Evolutionary conservation across 2,888 invertebrate species (phyloP), one percentile per base, ranked within the genome.

Genomic region (Tiphia femorata): DNA sequence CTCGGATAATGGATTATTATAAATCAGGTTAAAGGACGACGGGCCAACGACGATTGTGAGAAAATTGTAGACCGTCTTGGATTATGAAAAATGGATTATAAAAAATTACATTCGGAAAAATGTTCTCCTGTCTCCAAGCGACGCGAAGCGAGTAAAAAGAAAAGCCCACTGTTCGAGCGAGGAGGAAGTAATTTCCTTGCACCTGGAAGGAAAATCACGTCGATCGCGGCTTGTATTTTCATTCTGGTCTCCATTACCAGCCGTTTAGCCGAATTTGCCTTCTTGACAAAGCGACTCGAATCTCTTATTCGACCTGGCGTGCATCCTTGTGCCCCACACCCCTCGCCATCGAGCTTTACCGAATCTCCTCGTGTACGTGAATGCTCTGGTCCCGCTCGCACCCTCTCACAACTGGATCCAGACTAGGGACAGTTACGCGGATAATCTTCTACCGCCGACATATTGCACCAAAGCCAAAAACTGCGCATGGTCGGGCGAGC

Each of bases 221-320:
- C 48, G 46, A 21, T 55, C 70, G 63, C 76, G 75, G 75, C 76
- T 76, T 73, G 72, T 79, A 78, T 77, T 79, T 79, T 77, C 76
- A 82, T 82, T 78, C 68, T 62, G 72, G 70, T 68, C 75, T n/a
- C 71, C 66, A 80, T 82, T 81, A 80, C 78, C 63, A 74, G 71
- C 70, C 77, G 79, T 79, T 82, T 81, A 80, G 73, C 62, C 65
- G 72, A 70, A 72, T 79, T 81, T 82, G 82, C 82, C 82, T 82
- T 82, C 73, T 82, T 81, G 80, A 81, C 82, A 83, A 80, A 76
- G 79, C 81, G 79, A 82, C 82, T 79, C 72, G 77, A 70, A 72
- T 77, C 73, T 76, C 66, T 70, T 68, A 62, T 69, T 55, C 33
- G 27, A 35, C 56, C 44, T 42, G n/a, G n/a, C 2, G 17, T 3